phyloP scores from a whole-genome alignment of 1,140 invertebrate species.

The Colletes gigas region DNA sequence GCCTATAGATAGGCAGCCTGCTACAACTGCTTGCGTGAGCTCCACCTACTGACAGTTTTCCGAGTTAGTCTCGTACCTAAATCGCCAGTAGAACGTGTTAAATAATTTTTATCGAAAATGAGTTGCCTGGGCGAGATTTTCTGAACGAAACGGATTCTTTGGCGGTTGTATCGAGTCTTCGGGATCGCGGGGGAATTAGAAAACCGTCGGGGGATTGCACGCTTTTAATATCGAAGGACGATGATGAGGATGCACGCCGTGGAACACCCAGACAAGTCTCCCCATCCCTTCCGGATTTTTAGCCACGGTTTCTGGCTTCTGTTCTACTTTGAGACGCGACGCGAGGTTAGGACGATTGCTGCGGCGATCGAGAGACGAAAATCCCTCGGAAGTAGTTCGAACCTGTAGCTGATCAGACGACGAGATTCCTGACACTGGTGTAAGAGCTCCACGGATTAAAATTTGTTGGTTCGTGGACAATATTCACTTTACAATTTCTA shows the following conservation, averaged over 20 bases:
- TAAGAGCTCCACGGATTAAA: no score
- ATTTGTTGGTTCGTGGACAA: no score
- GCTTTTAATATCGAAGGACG: constrained; percentile 15
- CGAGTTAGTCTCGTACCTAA: no score
- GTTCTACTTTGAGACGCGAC: background rate
- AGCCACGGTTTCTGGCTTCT: background rate
- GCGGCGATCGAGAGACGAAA: background rate
- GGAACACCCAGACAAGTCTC: background rate
- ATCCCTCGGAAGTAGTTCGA: constrained; percentile 15
- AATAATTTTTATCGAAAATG: no score
- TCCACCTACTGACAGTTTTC: no score
- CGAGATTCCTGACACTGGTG: background rate
- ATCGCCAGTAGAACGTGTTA: no score
- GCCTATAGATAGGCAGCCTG: no score
- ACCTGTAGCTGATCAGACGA: constrained; percentile 19
- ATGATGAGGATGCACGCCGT: background rate
- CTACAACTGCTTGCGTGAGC: no score
- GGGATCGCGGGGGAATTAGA: background rate
- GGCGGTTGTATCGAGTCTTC: background rate
- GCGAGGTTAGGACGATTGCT: background rate
- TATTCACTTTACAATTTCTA: no score
- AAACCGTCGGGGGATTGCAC: background rate
- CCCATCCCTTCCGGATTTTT: background rate
- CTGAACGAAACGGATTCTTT: background rate
- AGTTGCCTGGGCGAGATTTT: constrained; percentile 5